A percentile compares a stretch with the other conserved stretches of the same genome.
These are phyloP conservation scores for Manis pentadactyla DNA, from an alignment of 2,797 vertebrate species.

Conservation along the genomic window DNA sequence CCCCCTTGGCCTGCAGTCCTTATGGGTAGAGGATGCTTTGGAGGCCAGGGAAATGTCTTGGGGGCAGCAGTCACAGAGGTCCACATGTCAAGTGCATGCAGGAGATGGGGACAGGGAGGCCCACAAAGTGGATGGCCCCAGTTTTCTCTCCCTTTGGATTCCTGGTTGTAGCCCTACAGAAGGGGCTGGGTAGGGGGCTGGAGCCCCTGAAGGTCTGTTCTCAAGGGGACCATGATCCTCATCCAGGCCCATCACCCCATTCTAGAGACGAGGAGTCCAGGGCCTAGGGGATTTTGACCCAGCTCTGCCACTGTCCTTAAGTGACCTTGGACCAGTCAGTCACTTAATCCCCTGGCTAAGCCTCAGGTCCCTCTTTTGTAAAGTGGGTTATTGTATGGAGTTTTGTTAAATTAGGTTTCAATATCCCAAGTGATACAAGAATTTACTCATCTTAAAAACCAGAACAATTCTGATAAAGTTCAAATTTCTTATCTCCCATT, in stretches of 20 bases:
- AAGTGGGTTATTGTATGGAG: neutral
- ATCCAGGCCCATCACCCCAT: accelerated
- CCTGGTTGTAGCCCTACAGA: neutral
- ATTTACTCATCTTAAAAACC: neutral
- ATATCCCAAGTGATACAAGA: neutral
- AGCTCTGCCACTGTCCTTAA: neutral
- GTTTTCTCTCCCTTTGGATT: neutral
- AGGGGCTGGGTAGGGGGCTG: too few relatives aligned
- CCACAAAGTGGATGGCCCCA: neutral
- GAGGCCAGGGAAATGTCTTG: neutral
- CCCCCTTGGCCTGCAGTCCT: too few relatives aligned
- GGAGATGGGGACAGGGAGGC: neutral
- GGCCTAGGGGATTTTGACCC: too few relatives aligned
- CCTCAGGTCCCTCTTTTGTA: neutral
- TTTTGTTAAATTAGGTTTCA: neutral
- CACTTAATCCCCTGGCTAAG: neutral
- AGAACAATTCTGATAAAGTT: neutral
- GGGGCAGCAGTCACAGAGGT: neutral
- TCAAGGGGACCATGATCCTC: accelerated
- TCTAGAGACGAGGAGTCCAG: neutral
- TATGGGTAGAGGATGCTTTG: neutral
- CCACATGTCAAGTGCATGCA: neutral
- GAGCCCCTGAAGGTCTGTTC: neutral
- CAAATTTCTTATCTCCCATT: neutral
- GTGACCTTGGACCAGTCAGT: neutral